Percentiles rank a stretch among this genome's conserved stretches.
These are phyloP conservation scores for Calameuta filiformis DNA, from an alignment of 2,888 invertebrate genomes.

Conservation along the genomic window DNA sequence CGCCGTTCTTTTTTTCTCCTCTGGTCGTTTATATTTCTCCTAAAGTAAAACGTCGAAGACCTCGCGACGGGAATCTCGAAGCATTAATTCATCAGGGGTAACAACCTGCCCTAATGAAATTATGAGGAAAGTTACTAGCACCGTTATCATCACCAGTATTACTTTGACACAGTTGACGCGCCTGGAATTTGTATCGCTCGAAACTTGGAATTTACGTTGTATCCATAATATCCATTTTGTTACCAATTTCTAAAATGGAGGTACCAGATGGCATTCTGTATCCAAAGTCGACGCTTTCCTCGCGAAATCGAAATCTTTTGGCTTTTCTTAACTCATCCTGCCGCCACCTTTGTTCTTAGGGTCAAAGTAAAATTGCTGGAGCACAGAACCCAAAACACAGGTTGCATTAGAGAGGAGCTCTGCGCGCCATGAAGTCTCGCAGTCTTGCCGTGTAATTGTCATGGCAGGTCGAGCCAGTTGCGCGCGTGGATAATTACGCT, in stretches of 20 bases:
- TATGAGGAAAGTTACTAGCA: background rate
- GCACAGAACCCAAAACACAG: background rate
- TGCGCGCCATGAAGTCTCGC: background rate
- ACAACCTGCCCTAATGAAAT: background rate
- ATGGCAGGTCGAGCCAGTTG: background rate
- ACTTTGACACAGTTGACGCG: no score
- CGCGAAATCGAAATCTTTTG: background rate
- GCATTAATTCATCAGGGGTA: background rate
- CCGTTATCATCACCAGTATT: no score
- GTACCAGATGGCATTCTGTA: background rate
- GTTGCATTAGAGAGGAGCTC: background rate
- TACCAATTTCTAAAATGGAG: background rate
- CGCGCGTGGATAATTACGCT: constrained; percentile 43
- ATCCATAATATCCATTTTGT: no score
- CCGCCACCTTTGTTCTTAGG: background rate
- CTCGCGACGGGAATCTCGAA: background rate
- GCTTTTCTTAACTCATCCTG: background rate
- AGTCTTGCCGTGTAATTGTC: background rate
- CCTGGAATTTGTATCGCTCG: background rate
- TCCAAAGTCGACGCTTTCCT: no score
- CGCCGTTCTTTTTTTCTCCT: no score
- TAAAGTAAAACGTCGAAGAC: background rate
- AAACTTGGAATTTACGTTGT: no score
- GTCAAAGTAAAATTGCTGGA: background rate
- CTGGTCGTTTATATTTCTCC: background rate